Conservation (phyloP, 2,888 invertebrate genomes). For the Hipparchia semele region DNA sequence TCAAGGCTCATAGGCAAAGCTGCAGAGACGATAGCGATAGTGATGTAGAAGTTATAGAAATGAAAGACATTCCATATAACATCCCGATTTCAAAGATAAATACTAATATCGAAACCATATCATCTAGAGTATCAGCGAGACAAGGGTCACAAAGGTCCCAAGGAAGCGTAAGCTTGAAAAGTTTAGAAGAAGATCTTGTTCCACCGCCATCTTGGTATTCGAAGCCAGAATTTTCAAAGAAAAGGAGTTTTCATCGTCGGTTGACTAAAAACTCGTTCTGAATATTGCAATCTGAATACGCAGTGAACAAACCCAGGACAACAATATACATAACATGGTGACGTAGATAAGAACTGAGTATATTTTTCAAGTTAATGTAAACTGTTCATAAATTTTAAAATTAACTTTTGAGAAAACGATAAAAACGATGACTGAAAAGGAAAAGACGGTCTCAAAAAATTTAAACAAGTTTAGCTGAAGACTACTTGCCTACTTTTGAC, state of each 20-base stretch:
- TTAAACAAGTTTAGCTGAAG: too few species aligned
- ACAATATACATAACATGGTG: too few species aligned
- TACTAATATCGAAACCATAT: conserved; percentile 57
- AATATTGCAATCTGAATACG: background rate
- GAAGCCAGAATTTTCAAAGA: conserved; percentile 79
- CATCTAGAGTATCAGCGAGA: conserved; percentile 60
- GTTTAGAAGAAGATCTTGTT: conserved; percentile 64
- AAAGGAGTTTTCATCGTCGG: conserved; percentile 71
- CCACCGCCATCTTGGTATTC: conserved; percentile 80
- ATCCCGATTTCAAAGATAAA: conserved; percentile 46
- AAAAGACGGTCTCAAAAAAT: too few species aligned
- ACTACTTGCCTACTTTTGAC: too few species aligned
- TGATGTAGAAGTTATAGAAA: conserved; percentile 80
- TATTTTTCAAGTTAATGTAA: too few species aligned
- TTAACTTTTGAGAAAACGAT: too few species aligned
- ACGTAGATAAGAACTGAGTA: too few species aligned
- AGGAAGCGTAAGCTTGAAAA: conserved; percentile 67
- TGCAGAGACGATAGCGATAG: conserved; percentile 71
- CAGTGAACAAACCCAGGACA: background rate
- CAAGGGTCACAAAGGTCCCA: conserved; percentile 61
- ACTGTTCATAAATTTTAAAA: too few species aligned
- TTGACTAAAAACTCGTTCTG: conserved; percentile 58
- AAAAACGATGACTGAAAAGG: too few species aligned
- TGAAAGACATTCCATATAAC: conserved; percentile 75
- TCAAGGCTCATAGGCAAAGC: conserved; percentile 62